phyloP scores from a whole-genome alignment of 2,888 invertebrate species.

The Sclerodermus sp. region DNA sequence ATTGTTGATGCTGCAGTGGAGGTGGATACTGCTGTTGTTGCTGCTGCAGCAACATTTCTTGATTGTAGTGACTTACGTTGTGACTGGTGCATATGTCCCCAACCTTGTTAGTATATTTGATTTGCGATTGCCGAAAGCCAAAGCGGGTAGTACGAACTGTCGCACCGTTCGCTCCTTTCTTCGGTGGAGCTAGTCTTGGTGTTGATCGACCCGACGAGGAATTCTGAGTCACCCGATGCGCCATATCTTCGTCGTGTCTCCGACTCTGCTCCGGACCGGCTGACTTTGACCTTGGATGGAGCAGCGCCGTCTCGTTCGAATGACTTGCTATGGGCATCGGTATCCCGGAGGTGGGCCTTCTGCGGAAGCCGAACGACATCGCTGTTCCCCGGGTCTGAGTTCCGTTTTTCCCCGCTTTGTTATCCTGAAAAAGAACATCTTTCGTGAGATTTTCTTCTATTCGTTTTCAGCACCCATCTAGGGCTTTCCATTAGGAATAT shows the following conservation, averaged over 20 bases:
- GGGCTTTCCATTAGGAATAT: too few species aligned
- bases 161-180: conserved; percentile 67
- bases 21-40: conserved; percentile 27
- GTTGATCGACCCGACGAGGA: conserved; percentile 66
- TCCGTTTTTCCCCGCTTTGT: conserved; percentile 64
- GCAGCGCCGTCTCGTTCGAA: conserved; percentile 34
- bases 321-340: conserved; percentile 45
- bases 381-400: conserved; percentile 71
- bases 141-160: conserved; percentile 71
- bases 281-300: conserved; percentile 58
- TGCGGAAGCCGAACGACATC: conserved; percentile 82
- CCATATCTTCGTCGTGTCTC: conserved; percentile 54
- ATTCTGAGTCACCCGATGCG: conserved; percentile 40
- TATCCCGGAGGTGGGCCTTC: conserved; percentile 63
- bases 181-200: conserved; percentile 67
- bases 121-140: conserved; percentile 71
- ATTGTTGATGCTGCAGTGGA: conserved; percentile 33
- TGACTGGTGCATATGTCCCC: conserved; percentile 63
- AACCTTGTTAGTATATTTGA: conserved; percentile 70
- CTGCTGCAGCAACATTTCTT: conserved; percentile 55
- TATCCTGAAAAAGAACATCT: conserved; percentile 59
- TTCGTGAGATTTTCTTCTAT: neutral
- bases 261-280: conserved; percentile 57
- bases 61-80: conserved; percentile 60
- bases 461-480: neutral